These are phyloP conservation scores for Agonopterix arenella DNA, from an alignment of 2,888 invertebrate species.

Conservation along the genomic window DNA sequence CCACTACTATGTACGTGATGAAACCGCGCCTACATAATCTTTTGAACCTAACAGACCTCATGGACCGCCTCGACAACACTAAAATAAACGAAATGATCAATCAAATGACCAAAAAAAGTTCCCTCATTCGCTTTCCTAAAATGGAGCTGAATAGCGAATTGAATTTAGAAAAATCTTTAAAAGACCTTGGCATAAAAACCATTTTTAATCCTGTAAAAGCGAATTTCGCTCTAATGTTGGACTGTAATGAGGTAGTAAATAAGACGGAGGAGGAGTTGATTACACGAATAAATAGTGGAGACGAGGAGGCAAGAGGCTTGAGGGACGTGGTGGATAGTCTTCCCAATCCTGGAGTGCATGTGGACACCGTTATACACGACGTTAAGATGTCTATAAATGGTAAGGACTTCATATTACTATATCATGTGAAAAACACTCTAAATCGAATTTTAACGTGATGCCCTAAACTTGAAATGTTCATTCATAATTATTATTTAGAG, in stretches of 20 bases:
- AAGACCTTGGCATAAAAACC: conserved; percentile 76
- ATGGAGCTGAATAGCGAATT: conserved; percentile 81
- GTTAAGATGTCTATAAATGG: conserved; percentile 79
- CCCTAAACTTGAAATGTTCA: too few relatives aligned
- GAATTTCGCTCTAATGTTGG: conserved; percentile 81
- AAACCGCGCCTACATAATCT: conserved; percentile 69
- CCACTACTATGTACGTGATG: conserved; percentile 80
- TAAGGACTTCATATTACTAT: conserved; percentile 21
- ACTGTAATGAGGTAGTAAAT: conserved; percentile 25
- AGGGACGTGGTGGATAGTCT: conserved; percentile 37
- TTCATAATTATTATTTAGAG: too few relatives aligned
- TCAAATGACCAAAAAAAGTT: conserved; percentile 56
- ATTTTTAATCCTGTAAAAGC: conserved; percentile 79
- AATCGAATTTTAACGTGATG: too few relatives aligned
- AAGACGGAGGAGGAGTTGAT: conserved; percentile 38
- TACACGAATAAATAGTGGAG: conserved; percentile 27
- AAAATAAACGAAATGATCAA: conserved; percentile 68
- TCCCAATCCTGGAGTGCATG: conserved; percentile 78
- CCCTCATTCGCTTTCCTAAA: conserved; percentile 81
- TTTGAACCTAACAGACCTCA: conserved; percentile 59
- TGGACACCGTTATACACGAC: conserved; percentile 80
- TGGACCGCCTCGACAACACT: conserved; percentile 60
- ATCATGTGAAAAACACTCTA: too few relatives aligned
- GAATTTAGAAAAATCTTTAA: conserved; percentile 73
- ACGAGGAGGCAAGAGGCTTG: conserved; percentile 21